Conservation (phyloP, 1,140 invertebrate genomes). For the Ptiloglossa arizonensis region DNA sequence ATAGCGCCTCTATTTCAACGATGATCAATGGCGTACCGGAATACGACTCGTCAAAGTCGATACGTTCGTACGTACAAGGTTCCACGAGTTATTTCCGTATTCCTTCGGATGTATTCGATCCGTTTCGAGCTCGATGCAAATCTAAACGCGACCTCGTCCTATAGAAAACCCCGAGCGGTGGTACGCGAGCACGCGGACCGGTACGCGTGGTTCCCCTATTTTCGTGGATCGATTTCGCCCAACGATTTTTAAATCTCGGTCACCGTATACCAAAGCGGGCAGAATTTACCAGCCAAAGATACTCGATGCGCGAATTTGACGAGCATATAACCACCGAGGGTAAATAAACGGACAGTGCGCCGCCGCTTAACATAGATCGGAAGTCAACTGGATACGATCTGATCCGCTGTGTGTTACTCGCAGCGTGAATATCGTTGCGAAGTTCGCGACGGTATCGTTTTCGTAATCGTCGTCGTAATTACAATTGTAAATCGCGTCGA, state of each 20-base stretch:
- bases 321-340: no score
- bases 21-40: slow-evolving; percentile 16
- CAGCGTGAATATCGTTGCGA: no score
- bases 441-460: no score
- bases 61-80: neutral
- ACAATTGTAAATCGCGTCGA: no score
- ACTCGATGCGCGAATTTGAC: neutral
- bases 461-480: no score
- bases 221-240: neutral
- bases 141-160: neutral
- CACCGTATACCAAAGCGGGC: neutral
- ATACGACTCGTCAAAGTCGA: slow-evolving; percentile 25
- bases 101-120: neutral
- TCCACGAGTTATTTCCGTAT: neutral
- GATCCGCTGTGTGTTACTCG: no score
- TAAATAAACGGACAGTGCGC: no score
- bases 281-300: neutral
- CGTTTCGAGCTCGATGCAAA: neutral
- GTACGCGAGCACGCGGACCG: no score
- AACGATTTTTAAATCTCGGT: neutral
- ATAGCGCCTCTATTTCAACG: slow-evolving; percentile 7
- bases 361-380: no score
- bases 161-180: no score
- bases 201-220: neutral
- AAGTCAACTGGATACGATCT: no score